A percentile compares a stretch with the other conserved stretches of the same genome.
phyloP scores from a whole-genome alignment of 2,888 invertebrate genomes.

The Leuctra nigra region DNA sequence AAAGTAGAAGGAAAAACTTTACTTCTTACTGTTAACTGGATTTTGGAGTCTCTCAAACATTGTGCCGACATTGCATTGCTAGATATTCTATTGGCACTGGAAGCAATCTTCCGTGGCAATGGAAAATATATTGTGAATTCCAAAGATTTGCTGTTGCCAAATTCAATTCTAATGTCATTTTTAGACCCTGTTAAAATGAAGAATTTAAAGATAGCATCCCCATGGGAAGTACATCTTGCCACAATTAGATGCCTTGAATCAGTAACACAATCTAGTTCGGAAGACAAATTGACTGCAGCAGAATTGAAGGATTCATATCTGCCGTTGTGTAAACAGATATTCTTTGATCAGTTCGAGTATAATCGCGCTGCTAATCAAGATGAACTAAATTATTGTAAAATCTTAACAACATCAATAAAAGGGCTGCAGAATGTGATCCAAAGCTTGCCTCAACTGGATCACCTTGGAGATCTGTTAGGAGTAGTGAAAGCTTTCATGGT shows the following conservation, averaged over 20 bases:
- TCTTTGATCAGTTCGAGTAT: constrained; percentile 19
- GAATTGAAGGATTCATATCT: constrained; percentile 9
- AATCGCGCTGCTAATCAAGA: constrained; percentile 19
- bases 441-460: constrained; percentile 26
- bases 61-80: constrained; percentile 34
- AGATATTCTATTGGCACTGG: constrained; percentile 39
- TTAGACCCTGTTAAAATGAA: neutral
- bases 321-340: constrained; percentile 18
- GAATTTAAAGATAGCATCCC: constrained; percentile 13
- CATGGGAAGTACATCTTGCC: constrained; percentile 19
- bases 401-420: constrained; percentile 28
- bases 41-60: constrained; percentile 37
- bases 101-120: constrained; percentile 38
- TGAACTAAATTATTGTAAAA: constrained; percentile 40
- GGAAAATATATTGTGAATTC: constrained; percentile 11
- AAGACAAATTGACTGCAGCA: neutral
- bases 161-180: constrained; percentile 18
- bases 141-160: constrained; percentile 17
- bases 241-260: constrained; percentile 21
- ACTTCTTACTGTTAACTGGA: constrained; percentile 37
- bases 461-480: constrained; percentile 50
- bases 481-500: constrained; percentile 50
- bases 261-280: constrained; percentile 3
- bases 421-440: constrained; percentile 39
- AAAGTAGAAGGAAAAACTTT: constrained; percentile 39